Conservation (phyloP, 2,888 invertebrate genomes). For the Ceriagrion tenellum region DNA sequence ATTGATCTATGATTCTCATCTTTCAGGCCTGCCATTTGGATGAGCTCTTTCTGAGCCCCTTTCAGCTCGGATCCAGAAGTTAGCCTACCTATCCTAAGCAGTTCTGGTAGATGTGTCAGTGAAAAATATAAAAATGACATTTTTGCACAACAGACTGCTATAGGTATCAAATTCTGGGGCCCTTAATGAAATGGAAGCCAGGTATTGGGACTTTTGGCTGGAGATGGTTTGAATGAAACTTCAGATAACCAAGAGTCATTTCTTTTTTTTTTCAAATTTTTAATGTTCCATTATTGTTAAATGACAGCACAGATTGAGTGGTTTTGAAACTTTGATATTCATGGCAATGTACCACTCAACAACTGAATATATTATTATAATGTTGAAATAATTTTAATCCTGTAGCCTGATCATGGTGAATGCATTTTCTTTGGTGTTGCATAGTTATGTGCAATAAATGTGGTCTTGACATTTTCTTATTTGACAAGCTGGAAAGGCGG, state of each 20-base stretch:
- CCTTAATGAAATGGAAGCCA: background rate
- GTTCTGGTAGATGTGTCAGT: conserved; percentile 46
- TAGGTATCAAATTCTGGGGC: background rate
- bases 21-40: conserved; percentile 60
- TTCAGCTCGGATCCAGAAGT: conserved; percentile 23
- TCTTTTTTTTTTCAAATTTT: background rate
- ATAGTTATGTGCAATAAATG: conserved; percentile 54
- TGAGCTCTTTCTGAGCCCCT: conserved; percentile 42
- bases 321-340: conserved; percentile 25
- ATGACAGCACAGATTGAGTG: background rate
- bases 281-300: conserved; percentile 3
- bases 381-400: background rate
- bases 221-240: background rate
- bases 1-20: background rate
- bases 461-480: conserved; percentile 34
- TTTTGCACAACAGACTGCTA: conserved; percentile 1
- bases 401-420: background rate
- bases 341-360: background rate
- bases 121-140: background rate
- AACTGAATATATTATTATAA: background rate
- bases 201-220: conserved; percentile 6
- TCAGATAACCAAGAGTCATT: background rate
- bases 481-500: background rate
- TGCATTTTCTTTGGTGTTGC: conserved; percentile 13
- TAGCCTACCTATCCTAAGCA: background rate